A percentile compares a stretch with the other conserved stretches of the same genome.
Conservation (phyloP, 2,888 invertebrate genomes). For the Eustalomyia histrio region DNA sequence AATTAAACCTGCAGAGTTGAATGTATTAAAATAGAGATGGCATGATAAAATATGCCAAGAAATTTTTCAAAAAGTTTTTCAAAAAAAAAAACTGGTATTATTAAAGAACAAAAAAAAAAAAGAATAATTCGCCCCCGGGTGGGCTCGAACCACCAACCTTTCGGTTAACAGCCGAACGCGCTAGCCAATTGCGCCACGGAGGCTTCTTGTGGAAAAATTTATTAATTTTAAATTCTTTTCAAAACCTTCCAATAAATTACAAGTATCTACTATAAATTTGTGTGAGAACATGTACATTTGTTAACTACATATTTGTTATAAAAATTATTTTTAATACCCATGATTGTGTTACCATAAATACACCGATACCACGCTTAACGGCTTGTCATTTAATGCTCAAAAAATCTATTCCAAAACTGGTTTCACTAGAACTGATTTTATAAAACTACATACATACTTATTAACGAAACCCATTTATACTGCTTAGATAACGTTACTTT, state of each 20-base stretch:
- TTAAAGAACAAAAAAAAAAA: too few species aligned
- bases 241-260: not conserved
- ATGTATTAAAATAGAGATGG: too few species aligned
- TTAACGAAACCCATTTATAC: too few species aligned
- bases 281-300: not conserved
- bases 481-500: too few species aligned
- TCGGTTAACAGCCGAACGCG: constrained; percentile 99
- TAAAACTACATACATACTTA: too few species aligned
- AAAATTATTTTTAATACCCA: constrained; percentile 18
- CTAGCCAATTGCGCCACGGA: constrained; percentile 97
- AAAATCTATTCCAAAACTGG: too few species aligned
- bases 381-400: not conserved
- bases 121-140: constrained; percentile 95
- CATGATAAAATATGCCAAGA: too few species aligned
- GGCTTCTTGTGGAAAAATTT: constrained; percentile 45
- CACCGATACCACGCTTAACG: not conserved
- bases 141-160: constrained; percentile 99
- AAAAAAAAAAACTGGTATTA: too few species aligned
- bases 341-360: not conserved
- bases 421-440: too few species aligned
- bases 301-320: not conserved
- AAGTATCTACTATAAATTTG: not conserved
- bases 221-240: too few species aligned
- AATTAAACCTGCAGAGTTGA: too few species aligned
- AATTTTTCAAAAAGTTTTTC: too few species aligned